Conservation (phyloP, 2,113 vertebrate species). For the Chionodraco myersi region DNA sequence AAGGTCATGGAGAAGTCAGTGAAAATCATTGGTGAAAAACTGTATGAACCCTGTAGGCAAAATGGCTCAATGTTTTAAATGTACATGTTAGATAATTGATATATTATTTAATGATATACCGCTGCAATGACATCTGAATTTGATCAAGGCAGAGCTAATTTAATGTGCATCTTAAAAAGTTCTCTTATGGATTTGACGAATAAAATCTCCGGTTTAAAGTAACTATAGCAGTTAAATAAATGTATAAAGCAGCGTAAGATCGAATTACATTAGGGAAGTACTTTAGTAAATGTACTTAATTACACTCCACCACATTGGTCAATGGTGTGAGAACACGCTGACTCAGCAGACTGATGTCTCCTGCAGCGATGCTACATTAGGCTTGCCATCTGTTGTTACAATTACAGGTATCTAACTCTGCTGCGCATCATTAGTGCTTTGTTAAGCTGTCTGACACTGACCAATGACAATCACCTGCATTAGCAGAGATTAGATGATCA, state of each 20-base stretch:
- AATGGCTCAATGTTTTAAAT: neutral
- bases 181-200: neutral
- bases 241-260: neutral
- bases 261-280: neutral
- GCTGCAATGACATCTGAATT: neutral
- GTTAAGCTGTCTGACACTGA: constrained; percentile 43
- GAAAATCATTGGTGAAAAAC: too few relatives aligned
- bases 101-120: neutral
- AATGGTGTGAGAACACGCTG: neutral
- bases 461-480: constrained; percentile 57
- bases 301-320: neutral
- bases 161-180: neutral
- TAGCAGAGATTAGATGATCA: constrained; percentile 54
- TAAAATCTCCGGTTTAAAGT: neutral
- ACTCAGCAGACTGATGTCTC: constrained; percentile 20
- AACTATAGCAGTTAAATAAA: neutral
- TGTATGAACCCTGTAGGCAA: neutral
- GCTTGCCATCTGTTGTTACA: constrained; percentile 63
- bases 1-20: too few relatives aligned
- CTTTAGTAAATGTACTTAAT: neutral
- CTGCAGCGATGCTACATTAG: constrained; percentile 60
- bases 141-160: neutral
- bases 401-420: constrained; percentile 72
- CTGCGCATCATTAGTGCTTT: constrained; percentile 47
- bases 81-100: neutral